Evolutionary conservation across 2,888 invertebrate species (phyloP), one percentile per base, ranked within the genome.

Genomic region (Neria commutata): DNA sequence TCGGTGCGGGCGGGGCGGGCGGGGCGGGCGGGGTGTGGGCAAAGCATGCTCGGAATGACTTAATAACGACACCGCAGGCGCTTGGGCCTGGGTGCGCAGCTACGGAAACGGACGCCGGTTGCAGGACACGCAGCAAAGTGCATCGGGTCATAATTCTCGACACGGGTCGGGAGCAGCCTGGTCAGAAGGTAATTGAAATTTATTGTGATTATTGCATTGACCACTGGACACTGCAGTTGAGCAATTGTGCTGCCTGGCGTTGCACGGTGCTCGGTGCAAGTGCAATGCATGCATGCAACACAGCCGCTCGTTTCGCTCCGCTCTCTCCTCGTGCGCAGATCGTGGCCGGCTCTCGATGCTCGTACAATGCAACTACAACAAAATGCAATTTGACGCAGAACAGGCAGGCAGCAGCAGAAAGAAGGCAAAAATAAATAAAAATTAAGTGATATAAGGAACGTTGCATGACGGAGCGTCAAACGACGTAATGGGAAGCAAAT

Each of bases 181-280:
- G 62, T 49, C 71, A 69, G 72, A 68, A 68, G 69, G 69, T 79
- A 79, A 79, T 79, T 79, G 79, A 79, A 77, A 79, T 79, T 79
- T 79, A 79, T 79, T 77, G 74, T 77, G 76, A 78, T 77, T 78
- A 74, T 75, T 76, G 76, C 71, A 67, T 67, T 61, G 64, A 49
- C 61, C 63, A 57, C 26, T 48, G 45, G 48, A 14, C 48, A 48
- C 16, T 48, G n/a, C 5, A 42, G n/a, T 37, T 37, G 8, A 37
- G 37, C 37, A 37, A 8, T 4, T 14, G 19, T 42, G 19, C 42
- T 42, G 42, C 21, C 14, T 21, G 42, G 42, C 17, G 5, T 29
- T 11, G 29, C 29, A 29, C 29, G 6, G 6, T 29, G 47, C n/a
- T 33, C 48, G 5, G 48, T 19, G 21, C 26, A 25, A 42, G 14